Conservation (phyloP, 2,113 vertebrate species). For the Melanerpes aurifrons region DNA sequence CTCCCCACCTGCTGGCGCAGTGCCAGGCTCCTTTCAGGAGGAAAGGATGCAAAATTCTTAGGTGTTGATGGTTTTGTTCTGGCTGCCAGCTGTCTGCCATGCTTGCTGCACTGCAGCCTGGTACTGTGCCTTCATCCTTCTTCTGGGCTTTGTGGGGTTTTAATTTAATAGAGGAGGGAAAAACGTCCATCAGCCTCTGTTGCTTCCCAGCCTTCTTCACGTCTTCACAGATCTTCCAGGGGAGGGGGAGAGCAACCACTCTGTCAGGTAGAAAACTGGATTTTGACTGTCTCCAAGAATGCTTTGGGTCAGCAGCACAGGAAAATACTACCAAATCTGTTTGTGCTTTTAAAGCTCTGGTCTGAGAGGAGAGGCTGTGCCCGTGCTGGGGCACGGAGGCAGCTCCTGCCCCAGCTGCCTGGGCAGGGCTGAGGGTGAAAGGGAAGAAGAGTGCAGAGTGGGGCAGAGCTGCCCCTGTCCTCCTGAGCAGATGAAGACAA, state of each 20-base stretch:
- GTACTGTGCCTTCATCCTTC: conserved; percentile 49
- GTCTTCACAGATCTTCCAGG: conserved; percentile 34
- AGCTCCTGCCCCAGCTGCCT: neutral
- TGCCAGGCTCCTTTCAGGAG: neutral
- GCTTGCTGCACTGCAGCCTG: neutral
- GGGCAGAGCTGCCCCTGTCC: conserved; percentile 56
- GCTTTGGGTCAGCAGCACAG: neutral
- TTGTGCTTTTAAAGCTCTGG: neutral
- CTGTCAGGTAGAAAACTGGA: neutral
- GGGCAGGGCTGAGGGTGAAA: neutral
- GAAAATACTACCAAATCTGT: conserved; percentile 11
- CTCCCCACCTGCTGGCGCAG: neutral
- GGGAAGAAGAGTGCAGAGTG: neutral
- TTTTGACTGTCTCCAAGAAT: neutral
- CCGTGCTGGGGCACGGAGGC: neutral
- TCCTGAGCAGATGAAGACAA: conserved; percentile 64
- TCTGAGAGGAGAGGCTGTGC: neutral
- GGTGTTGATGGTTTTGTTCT: neutral
- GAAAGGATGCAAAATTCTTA: neutral
- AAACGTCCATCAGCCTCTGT: neutral
- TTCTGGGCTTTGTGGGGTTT: too few relatives aligned
- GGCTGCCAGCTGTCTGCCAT: neutral
- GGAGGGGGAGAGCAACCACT: neutral
- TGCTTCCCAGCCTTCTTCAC: conserved; percentile 1
- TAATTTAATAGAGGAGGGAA: neutral